These are phyloP conservation scores for Eupithecia abbreviata DNA, from an alignment of 2,888 invertebrate genomes.

Conservation along the genomic window DNA sequence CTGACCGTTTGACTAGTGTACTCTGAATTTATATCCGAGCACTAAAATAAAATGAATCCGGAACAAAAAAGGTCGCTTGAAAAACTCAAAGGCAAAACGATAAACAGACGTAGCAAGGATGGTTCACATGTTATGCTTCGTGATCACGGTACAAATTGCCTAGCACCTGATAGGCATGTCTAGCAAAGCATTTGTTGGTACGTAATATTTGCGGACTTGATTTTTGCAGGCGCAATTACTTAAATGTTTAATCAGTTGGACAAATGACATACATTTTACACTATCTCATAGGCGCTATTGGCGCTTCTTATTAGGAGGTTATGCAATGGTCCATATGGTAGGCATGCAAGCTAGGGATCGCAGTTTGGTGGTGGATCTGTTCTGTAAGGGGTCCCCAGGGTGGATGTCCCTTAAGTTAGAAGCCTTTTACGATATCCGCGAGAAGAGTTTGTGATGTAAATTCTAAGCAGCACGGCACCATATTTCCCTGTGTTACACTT, in stretches of 20 bases:
- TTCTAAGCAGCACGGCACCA: no score
- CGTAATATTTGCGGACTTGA: neutral
- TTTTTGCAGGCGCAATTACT: neutral
- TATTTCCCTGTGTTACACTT: no score
- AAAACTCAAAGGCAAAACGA: conserved; percentile 4
- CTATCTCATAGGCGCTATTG: no score
- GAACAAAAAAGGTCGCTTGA: conserved; percentile 8
- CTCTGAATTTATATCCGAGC: conserved; percentile 12
- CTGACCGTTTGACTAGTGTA: conserved; percentile 4
- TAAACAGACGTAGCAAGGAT: neutral
- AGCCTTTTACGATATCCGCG: no score
- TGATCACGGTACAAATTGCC: neutral
- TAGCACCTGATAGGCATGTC: neutral
- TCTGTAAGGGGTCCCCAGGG: neutral
- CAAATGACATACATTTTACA: neutral
- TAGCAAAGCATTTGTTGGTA: neutral
- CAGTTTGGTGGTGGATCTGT: neutral
- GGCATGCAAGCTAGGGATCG: neutral
- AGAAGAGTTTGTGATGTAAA: no score
- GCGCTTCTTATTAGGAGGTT: neutral
- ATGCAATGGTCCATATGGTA: neutral
- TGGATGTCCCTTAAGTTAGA: neutral
- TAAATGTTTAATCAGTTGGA: neutral
- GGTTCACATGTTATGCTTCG: conserved; percentile 1
- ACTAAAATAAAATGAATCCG: conserved; percentile 7